Evolutionary conservation across 2,888 invertebrate genomes (phyloP).

Genomic region (Sicus ferrugineus): DNA sequence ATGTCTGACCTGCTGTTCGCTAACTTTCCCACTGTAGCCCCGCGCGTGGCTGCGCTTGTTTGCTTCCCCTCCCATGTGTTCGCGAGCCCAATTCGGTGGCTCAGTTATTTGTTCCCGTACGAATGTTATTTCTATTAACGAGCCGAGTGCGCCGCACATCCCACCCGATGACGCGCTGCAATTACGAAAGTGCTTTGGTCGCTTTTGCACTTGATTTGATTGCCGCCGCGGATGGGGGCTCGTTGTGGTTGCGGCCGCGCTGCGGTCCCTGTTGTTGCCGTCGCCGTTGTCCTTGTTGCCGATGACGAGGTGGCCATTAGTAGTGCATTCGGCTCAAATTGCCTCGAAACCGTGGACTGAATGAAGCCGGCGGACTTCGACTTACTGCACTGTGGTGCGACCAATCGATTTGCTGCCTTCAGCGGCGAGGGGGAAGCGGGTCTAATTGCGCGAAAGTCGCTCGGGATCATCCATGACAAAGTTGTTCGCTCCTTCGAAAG

Average conservation of each 20-base stretch:
- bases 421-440: background rate
- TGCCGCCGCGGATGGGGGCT: slow-evolving; percentile 11
- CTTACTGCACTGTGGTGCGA: background rate
- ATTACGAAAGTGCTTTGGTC: slow-evolving; percentile 27
- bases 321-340: no score
- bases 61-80: background rate
- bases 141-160: no score
- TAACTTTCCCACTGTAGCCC: no score
- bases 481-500: no score
- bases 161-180: no score
- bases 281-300: background rate
- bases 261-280: background rate
- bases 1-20: no score
- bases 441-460: background rate
- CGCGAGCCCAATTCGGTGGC: no score
- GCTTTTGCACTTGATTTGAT: slow-evolving; percentile 26
- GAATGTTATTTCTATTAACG: slow-evolving; percentile 41
- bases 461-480: background rate
- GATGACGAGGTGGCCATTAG: no score
- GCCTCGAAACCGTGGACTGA: no score
- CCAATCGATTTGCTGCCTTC: background rate
- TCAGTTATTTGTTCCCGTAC: slow-evolving; percentile 3
- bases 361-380: no score
- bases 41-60: no score
- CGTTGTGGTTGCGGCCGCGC: background rate